A percentile compares a stretch with the other conserved stretches of the same genome.
These are phyloP conservation scores for Zoroaster sp. DNA, from an alignment of 53 echinoderm and acorn worm species.

Conservation along the genomic window DNA sequence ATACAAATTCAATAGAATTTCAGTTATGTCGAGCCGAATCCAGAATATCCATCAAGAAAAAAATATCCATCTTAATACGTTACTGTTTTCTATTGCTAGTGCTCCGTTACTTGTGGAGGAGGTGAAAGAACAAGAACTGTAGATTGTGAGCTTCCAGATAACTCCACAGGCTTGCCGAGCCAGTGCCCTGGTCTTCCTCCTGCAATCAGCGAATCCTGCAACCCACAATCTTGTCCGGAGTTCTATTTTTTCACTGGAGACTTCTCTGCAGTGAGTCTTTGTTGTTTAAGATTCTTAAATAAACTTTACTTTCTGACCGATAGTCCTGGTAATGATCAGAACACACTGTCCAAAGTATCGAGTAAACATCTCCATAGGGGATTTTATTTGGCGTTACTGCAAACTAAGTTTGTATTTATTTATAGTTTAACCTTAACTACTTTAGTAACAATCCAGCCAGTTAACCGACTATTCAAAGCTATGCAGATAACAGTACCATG, in stretches of 20 bases:
- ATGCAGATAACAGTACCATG: no score
- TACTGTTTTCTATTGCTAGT: conserved; percentile 4
- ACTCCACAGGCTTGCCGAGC: neutral
- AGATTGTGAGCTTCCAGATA: neutral
- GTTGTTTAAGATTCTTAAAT: neutral
- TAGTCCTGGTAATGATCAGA: no score
- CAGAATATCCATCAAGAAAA: neutral
- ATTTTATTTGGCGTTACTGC: neutral
- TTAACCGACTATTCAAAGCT: no score
- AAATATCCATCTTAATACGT: neutral
- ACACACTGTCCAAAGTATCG: no score
- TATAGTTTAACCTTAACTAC: neutral
- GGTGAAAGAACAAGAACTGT: neutral
- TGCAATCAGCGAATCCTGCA: conserved; percentile 14
- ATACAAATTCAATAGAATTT: neutral
- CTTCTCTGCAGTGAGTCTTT: neutral
- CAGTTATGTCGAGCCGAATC: neutral
- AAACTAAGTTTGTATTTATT: neutral
- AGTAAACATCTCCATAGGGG: no score
- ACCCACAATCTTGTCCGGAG: conserved; percentile 19
- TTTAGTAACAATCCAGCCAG: neutral
- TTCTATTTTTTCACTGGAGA: conserved; percentile 1
- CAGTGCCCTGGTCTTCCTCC: conserved; percentile 70
- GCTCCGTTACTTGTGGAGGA: conserved; percentile 8
- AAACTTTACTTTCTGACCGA: neutral